These are phyloP conservation scores for Argynnis bischoffii DNA, from an alignment of 2,888 invertebrate species.

Conservation along the genomic window DNA sequence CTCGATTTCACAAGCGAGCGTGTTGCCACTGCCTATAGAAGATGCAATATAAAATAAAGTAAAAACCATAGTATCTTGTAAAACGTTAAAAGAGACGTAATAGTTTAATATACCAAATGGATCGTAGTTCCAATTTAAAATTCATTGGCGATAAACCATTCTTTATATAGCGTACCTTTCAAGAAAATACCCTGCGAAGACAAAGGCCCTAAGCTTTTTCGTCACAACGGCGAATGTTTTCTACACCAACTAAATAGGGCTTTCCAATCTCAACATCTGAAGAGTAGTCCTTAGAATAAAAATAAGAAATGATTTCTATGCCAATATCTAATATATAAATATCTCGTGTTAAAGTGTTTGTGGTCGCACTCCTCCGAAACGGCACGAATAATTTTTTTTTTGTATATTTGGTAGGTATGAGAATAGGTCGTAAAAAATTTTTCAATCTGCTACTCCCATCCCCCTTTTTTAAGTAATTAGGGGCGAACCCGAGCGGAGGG, in stretches of 20 bases:
- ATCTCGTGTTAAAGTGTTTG: too few relatives aligned
- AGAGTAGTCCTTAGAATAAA: constrained; percentile 48
- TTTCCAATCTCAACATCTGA: constrained; percentile 77
- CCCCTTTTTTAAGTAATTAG: too few relatives aligned
- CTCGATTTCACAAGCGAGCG: too few relatives aligned
- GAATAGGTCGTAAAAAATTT: too few relatives aligned
- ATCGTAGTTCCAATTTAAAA: constrained; percentile 66
- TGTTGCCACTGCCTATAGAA: too few relatives aligned
- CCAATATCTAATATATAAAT: too few relatives aligned
- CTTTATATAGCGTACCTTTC: constrained; percentile 71
- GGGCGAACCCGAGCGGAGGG: too few relatives aligned
- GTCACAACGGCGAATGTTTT: constrained; percentile 64
- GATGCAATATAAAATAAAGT: too few relatives aligned
- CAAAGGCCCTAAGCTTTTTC: constrained; percentile 63
- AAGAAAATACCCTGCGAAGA: constrained; percentile 74
- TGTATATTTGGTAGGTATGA: too few relatives aligned
- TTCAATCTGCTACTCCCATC: too few relatives aligned
- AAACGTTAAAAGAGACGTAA: background rate
- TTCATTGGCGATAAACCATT: constrained; percentile 69
- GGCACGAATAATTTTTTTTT: too few relatives aligned
- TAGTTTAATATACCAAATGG: constrained; percentile 60
- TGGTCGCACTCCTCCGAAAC: too few relatives aligned
- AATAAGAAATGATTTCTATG: background rate
- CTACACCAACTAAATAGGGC: constrained; percentile 68
- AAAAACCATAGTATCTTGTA: background rate